A percentile compares a stretch with the other conserved stretches of the same genome.
Evolutionary conservation across 2,797 vertebrate species (phyloP).

Genomic region (Acanthopagrus latus): DNA sequence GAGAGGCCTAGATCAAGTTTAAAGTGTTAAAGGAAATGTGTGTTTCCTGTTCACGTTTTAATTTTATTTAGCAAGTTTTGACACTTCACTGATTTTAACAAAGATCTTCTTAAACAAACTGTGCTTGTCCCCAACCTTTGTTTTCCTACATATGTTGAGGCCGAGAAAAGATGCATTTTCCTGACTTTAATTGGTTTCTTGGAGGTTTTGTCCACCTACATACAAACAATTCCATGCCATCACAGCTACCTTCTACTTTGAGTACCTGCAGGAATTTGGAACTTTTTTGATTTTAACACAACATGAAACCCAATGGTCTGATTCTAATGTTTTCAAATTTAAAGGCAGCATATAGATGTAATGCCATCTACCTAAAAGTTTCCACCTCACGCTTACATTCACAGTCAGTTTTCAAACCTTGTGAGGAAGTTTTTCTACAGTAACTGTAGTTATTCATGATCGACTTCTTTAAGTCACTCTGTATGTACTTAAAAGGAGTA

Average conservation of each 20-base stretch:
- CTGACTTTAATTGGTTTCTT: slow-evolving; percentile 2
- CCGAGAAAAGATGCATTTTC: not conserved
- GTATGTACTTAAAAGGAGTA: slow-evolving; percentile 36
- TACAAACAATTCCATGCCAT: not conserved
- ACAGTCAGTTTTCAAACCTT: slow-evolving; percentile 1
- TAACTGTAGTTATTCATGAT: not conserved
- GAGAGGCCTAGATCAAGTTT: slow-evolving; percentile 26
- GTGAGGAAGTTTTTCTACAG: not conserved
- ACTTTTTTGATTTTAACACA: not conserved
- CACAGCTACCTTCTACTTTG: not conserved
- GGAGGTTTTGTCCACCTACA: not conserved
- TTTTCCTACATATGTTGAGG: slow-evolving; percentile 6
- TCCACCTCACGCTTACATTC: not conserved
- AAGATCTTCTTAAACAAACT: not conserved
- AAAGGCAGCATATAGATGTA: not conserved
- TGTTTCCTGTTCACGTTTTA: not conserved
- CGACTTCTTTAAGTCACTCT: slow-evolving; percentile 18
- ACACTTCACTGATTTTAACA: not conserved
- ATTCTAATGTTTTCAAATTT: not conserved
- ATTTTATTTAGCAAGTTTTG: not conserved
- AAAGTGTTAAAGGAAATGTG: slow-evolving; percentile 30
- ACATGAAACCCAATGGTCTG: not conserved
- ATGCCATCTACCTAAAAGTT: not conserved
- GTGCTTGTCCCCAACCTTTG: not conserved
- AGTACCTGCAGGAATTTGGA: not conserved